phyloP scores from a whole-genome alignment of 2,113 vertebrate genomes.

The Ornithorhynchus anatinus region DNA sequence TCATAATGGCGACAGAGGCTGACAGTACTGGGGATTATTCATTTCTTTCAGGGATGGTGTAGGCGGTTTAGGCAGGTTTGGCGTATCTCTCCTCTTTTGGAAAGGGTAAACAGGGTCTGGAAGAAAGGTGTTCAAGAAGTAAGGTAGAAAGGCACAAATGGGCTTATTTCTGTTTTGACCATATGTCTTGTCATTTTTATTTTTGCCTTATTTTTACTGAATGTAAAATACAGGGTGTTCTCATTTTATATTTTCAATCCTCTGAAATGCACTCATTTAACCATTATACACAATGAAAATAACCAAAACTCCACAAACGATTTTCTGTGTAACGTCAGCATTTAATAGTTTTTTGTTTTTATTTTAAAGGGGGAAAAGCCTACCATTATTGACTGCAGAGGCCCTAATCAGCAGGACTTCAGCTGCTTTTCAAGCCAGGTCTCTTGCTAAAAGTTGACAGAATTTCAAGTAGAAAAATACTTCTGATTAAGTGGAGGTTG shows the following conservation, averaged over 20 bases:
- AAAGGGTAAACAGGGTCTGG: background rate
- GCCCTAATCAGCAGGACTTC: background rate
- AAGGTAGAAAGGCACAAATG: too few relatives aligned
- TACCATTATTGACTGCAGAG: background rate
- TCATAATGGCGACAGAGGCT: background rate
- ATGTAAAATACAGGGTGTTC: constrained; percentile 14
- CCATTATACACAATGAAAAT: background rate
- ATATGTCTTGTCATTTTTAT: constrained; percentile 51
- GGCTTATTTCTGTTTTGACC: too few relatives aligned
- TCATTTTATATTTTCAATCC: constrained; percentile 15
- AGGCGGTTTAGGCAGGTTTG: accelerated
- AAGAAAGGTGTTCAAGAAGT: too few relatives aligned
- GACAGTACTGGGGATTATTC: background rate
- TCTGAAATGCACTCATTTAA: background rate
- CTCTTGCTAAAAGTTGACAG: too few relatives aligned
- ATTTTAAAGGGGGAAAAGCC: background rate
- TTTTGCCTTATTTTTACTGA: constrained; percentile 39
- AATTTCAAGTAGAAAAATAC: too few relatives aligned
- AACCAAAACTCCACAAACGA: background rate
- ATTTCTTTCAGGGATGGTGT: background rate
- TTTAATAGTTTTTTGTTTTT: background rate
- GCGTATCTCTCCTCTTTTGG: accelerated
- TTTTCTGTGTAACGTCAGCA: background rate
- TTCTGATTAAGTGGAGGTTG: too few relatives aligned
- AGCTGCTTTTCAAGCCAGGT: background rate